These are phyloP conservation scores for Zenarchopterus dispar DNA, from an alignment of 2,797 vertebrate species.

Conservation along the genomic window DNA sequence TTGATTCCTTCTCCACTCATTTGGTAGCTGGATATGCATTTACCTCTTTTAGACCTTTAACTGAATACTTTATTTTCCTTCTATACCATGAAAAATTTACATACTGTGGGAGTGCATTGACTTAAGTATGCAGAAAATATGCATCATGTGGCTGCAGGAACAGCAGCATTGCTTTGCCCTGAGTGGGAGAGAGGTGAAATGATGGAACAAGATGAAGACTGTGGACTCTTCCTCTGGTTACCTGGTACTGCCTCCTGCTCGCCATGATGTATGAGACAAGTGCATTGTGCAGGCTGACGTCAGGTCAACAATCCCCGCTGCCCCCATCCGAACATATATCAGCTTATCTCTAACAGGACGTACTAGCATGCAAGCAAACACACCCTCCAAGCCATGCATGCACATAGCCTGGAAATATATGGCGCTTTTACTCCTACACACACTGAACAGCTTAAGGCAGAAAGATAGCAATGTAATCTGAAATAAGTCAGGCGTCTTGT, in stretches of 20 bases:
- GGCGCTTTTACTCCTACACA: too few relatives aligned
- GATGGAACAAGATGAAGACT: too few relatives aligned
- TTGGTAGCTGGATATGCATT: neutral
- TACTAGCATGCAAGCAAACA: slow-evolving; percentile 28
- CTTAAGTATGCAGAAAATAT: neutral
- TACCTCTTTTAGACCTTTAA: too few relatives aligned
- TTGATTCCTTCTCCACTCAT: neutral
- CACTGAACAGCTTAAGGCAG: too few relatives aligned
- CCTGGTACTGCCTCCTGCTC: slow-evolving; percentile 28
- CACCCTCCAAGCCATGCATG: neutral
- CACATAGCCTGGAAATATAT: too few relatives aligned
- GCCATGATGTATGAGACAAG: slow-evolving; percentile 65
- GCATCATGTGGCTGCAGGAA: too few relatives aligned
- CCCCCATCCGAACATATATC: slow-evolving; percentile 38
- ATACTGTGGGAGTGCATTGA: neutral
- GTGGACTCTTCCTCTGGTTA: slow-evolving; percentile 16
- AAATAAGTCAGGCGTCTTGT: too few relatives aligned
- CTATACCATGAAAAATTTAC: neutral
- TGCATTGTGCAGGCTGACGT: slow-evolving; percentile 50
- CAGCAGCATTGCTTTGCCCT: too few relatives aligned
- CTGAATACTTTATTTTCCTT: too few relatives aligned
- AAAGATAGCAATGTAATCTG: too few relatives aligned
- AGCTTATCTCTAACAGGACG: slow-evolving; percentile 64
- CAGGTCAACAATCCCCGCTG: slow-evolving; percentile 48
- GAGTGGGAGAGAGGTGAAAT: too few relatives aligned